A percentile compares a stretch with the other conserved stretches of the same genome.
These are phyloP conservation scores for Clunio marinus DNA, from an alignment of 2,888 invertebrate species.

Conservation along the genomic window DNA sequence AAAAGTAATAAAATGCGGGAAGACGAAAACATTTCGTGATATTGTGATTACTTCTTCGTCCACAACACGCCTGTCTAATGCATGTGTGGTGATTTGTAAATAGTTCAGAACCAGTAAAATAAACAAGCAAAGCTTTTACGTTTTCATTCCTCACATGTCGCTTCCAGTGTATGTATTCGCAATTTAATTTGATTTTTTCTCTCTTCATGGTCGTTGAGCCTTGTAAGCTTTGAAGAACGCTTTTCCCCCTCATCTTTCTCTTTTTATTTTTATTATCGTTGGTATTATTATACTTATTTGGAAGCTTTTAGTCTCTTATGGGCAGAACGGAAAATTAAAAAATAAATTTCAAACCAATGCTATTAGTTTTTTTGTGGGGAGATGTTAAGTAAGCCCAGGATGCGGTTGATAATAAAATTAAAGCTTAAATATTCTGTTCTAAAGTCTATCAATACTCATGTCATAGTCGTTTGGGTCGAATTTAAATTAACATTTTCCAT, in stretches of 20 bases:
- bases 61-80: not conserved
- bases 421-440: not conserved
- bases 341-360: not conserved
- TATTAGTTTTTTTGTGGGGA: not conserved
- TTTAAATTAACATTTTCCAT: slow-evolving; percentile 14
- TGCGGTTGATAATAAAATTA: not conserved
- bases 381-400: not conserved
- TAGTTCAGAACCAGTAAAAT: not conserved
- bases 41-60: not conserved
- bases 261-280: too few relatives aligned
- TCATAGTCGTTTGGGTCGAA: not conserved
- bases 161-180: too few relatives aligned
- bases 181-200: too few relatives aligned
- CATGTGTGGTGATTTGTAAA: slow-evolving; percentile 10
- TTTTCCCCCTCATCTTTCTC: too few relatives aligned
- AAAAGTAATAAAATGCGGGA: too few relatives aligned
- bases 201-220: too few relatives aligned
- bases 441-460: not conserved
- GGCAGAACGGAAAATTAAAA: not conserved
- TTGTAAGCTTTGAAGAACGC: too few relatives aligned
- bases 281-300: too few relatives aligned
- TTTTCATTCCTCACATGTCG: too few relatives aligned
- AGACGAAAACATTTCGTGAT: too few relatives aligned
- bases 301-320: too few relatives aligned
- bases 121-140: not conserved